Evolutionary conservation across 2,113 vertebrate genomes (phyloP).

Genomic region (Proterorhinus semilunaris): DNA sequence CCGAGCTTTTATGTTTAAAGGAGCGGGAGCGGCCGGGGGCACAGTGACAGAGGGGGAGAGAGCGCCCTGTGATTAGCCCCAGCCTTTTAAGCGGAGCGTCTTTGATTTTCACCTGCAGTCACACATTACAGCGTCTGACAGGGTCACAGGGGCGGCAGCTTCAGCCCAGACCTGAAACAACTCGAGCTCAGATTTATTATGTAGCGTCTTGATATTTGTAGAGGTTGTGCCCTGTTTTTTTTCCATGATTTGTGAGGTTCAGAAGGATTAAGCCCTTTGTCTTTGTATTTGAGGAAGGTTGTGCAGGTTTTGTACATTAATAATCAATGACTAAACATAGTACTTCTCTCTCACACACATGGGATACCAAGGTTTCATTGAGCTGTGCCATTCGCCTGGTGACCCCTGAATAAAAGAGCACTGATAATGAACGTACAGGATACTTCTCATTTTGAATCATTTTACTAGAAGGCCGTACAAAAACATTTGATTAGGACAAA

Average conservation of each 20-base stretch:
- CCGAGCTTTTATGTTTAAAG: slow-evolving; percentile 46
- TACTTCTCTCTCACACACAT: background rate
- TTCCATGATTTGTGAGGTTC: background rate
- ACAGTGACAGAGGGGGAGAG: slow-evolving; percentile 34
- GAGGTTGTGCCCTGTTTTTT: background rate
- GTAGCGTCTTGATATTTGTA: slow-evolving; percentile 3
- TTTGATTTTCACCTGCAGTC: slow-evolving; percentile 56
- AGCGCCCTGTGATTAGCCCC: slow-evolving; percentile 57
- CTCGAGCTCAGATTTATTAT: slow-evolving; percentile 3
- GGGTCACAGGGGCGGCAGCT: slow-evolving; percentile 27
- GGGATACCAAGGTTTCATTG: background rate
- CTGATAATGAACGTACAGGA: too few relatives aligned
- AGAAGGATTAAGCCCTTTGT: too few relatives aligned
- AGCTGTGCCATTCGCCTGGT: background rate
- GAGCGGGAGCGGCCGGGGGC: slow-evolving; percentile 46
- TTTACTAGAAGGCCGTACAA: too few relatives aligned
- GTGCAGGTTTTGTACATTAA: background rate
- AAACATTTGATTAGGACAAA: background rate
- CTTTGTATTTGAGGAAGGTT: too few relatives aligned
- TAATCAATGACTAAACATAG: background rate
- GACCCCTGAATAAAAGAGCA: too few relatives aligned
- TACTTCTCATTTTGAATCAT: too few relatives aligned
- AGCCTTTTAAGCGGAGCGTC: slow-evolving; percentile 41
- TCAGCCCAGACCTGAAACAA: slow-evolving; percentile 1
- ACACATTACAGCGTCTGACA: slow-evolving; percentile 26